Evolutionary conservation across 2,113 vertebrate genomes (phyloP).

Genomic region (Delphinapterus leucas): DNA sequence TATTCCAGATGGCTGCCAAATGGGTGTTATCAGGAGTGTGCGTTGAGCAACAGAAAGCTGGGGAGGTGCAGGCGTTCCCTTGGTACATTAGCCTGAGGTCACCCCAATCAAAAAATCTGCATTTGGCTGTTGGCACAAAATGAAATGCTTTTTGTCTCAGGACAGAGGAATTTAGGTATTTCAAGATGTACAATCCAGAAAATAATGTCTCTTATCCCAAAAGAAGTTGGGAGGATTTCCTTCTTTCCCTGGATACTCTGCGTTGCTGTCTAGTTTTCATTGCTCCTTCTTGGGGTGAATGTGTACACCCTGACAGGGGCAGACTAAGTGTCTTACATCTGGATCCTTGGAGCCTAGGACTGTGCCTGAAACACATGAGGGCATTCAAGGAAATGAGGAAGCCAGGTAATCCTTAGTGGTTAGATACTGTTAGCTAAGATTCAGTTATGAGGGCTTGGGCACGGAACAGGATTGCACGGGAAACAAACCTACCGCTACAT

Average conservation of each 20-base stretch:
- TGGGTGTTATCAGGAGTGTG: background rate
- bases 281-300: background rate
- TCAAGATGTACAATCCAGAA: background rate
- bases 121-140: background rate
- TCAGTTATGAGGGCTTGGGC: background rate
- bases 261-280: background rate
- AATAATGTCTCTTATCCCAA: background rate
- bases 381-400: background rate
- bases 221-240: background rate
- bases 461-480: background rate
- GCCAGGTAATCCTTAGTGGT: background rate
- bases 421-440: background rate
- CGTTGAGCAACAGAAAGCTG: background rate
- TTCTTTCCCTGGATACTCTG: background rate
- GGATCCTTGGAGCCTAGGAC: background rate
- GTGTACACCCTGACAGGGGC: background rate
- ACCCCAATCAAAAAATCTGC: background rate
- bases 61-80: background rate
- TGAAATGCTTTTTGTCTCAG: background rate
- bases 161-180: background rate
- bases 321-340: background rate
- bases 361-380: background rate
- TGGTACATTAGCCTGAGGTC: background rate
- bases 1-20: background rate
- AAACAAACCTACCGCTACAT: background rate